Evolutionary conservation across 2,113 vertebrate species (phyloP), one percentile per base, ranked within the genome.

Genomic region (Rhinolophus sinicus): DNA sequence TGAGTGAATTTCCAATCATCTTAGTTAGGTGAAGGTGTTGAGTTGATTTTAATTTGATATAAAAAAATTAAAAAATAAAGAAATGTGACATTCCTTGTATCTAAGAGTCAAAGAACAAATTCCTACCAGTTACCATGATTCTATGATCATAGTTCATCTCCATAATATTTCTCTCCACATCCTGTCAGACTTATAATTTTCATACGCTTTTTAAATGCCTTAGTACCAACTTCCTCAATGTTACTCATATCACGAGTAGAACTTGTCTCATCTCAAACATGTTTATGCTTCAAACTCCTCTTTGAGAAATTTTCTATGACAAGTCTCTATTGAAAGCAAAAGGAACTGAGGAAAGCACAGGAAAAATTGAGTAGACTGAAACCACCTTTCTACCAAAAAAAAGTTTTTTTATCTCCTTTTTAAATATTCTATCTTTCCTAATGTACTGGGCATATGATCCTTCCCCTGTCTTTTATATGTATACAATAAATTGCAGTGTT

Each of bases 321-420:
- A 88, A 92, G 21, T 44, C 50, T 92, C 58, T 88, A 24, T 16
- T 56, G 28, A 75, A 90, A 96, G 90, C 35, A 67, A 85, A 76
- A 33, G 13, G 26, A 77, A 81, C 4, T 47, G 40, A 81, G 67
- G 38, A 78, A 70, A 86, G 47, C 19, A 30, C n/a, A 77, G 73
- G 22, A 60, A 86, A 92, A 82, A 82, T 12, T 81, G n/a, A 94
- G 60, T 69, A 67, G 33, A 52, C 26, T 40, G 9, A 96, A 87
- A 86, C 35, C 44, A 70, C 13, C 5, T 82, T 96, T 80, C 69
- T 52, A 18, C 50, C 58, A 73, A 52, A 21, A 60, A 44, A 67
- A 82, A 83, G 67, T 50, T 88, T 75, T 86, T 33, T 84, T 38
- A 47, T 73, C n/a, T 81, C 65, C 44, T 87, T 86, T 87, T 87